Conservation (phyloP, 1,140 invertebrate species). For the Atta colombica region DNA sequence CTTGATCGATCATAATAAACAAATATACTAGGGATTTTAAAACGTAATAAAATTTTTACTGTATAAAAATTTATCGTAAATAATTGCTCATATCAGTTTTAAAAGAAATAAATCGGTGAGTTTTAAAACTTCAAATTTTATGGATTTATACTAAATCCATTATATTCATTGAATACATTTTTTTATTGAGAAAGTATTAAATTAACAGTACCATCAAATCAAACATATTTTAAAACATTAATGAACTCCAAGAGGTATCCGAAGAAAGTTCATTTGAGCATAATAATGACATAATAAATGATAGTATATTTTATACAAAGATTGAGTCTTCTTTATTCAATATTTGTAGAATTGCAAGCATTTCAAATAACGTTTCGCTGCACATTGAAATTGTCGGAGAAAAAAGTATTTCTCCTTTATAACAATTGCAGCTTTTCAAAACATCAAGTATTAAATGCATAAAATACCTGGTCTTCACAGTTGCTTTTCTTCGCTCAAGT, state of each 20-base stretch:
- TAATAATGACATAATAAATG: slow-evolving; percentile 4
- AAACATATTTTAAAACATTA: neutral
- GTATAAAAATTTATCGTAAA: neutral
- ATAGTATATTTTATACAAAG: slow-evolving; percentile 4
- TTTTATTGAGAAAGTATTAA: neutral
- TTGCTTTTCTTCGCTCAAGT: slow-evolving; percentile 16
- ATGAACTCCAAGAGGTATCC: neutral
- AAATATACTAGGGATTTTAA: slow-evolving; percentile 1
- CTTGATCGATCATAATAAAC: neutral
- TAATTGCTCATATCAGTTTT: neutral
- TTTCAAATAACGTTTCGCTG: slow-evolving; percentile 23
- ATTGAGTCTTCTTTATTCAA: neutral
- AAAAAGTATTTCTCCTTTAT: neutral
- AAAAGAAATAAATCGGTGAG: no score
- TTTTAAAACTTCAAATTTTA: neutral
- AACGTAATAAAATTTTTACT: slow-evolving; percentile 8
- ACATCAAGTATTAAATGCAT: slow-evolving; percentile 25
- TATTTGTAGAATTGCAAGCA: neutral
- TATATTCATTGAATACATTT: neutral
- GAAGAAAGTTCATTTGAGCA: neutral
- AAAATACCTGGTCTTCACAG: slow-evolving; percentile 17
- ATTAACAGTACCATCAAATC: neutral
- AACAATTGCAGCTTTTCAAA: neutral
- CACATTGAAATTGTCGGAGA: slow-evolving; percentile 8
- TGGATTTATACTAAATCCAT: neutral